Evolutionary conservation across 92 coral and sea anemone species (phyloP), one percentile per base, ranked within the genome.

Genomic region (Phymanthus crucifer): DNA sequence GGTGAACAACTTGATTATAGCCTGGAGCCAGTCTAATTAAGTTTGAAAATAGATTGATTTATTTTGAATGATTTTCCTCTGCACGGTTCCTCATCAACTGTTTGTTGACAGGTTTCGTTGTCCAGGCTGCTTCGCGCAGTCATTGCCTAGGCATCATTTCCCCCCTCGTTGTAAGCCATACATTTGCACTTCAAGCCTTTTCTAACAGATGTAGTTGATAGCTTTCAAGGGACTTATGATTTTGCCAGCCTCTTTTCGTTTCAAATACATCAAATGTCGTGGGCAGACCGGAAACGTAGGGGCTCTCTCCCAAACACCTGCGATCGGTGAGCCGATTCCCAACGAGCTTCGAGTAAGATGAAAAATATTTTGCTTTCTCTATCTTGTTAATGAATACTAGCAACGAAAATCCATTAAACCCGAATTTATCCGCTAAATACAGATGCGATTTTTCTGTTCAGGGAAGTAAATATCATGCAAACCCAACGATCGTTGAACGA

Each of bases 271-370:
- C 36, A 29, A 61, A 61, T 11, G 0, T 61, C 68, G 68, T 61
- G 68, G 68, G 68, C 68, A 12, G 68, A 61, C 68, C 68, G 68
- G 68, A 61, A 61, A 61, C 68, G 8, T 61, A 13, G 34, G 29
- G 13, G n/a, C 24, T 58, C 58, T 19, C 9, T 12, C 13, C 10
- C 4, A 9, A 29, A 61, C 68, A 61, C 33, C 68, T 61, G 68
- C 68, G 2, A 24, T n/a, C 29, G 13, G 32, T 61, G 34, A 27
- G 34, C 11, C 68, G 13, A 24, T 61, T 61, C 68, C 68, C 64
- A 54, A 24, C 64, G 14, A 43, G 48, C 64, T 21, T n/a, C 5
- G 34, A 33, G 34, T 7, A 61, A 61, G 34, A 29, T 12, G 29
- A 11, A 29, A 24, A n/a, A 12, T 61, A 5, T 61, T 61, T 24